A percentile compares a stretch with the other conserved stretches of the same genome.
phyloP scores from a whole-genome alignment of 2,888 invertebrate genomes.

The Octodonta nipae region DNA sequence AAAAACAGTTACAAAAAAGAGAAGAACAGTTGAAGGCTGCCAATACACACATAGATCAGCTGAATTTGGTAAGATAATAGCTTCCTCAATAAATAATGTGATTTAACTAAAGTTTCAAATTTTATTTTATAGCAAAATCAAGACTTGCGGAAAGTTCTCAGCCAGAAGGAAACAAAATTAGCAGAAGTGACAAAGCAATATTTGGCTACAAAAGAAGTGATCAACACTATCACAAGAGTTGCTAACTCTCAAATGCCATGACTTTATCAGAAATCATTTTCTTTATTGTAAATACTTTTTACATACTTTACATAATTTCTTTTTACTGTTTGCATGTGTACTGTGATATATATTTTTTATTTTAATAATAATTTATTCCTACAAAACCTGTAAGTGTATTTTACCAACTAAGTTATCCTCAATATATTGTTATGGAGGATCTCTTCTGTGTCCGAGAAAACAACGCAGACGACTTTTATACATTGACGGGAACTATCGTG shows the following conservation, averaged over 20 bases:
- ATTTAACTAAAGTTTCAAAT: background rate
- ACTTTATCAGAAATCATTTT: too few relatives aligned
- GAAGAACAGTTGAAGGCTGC: constrained; percentile 24
- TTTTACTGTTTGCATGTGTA: too few relatives aligned
- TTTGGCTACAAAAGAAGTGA: constrained; percentile 21
- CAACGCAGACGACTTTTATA: too few relatives aligned
- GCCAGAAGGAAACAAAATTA: constrained; percentile 20
- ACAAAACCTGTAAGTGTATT: too few relatives aligned
- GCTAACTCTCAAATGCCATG: constrained; percentile 16
- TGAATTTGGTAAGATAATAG: constrained; percentile 22
- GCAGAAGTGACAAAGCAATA: constrained; percentile 22
- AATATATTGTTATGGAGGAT: too few relatives aligned
- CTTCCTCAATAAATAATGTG: constrained; percentile 2
- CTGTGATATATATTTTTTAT: too few relatives aligned
- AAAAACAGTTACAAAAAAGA: constrained; percentile 25
- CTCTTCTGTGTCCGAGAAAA: too few relatives aligned
- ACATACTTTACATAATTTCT: too few relatives aligned
- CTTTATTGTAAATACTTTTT: too few relatives aligned
- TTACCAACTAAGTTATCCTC: too few relatives aligned
- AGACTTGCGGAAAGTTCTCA: constrained; percentile 22
- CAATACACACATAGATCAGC: constrained; percentile 20
- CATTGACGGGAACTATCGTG: too few relatives aligned
- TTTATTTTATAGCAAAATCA: constrained; percentile 22
- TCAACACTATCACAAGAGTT: constrained; percentile 29
- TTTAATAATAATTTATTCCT: too few relatives aligned